Base-by-base conservation (phyloP, 2,888 invertebrate species). In the Tortrix viridana region DNA sequence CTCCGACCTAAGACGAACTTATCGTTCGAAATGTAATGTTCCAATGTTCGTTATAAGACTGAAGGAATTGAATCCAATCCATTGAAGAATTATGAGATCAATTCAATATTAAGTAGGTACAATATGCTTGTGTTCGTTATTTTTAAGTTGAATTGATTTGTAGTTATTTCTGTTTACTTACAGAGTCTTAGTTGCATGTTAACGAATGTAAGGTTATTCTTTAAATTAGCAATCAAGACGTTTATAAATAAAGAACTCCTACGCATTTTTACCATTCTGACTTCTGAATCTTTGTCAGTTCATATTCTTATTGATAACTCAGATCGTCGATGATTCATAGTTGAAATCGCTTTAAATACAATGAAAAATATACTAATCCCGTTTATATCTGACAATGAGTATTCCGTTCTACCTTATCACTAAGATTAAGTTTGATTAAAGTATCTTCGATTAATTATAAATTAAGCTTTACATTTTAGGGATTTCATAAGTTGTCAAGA, bases 31-130 rank as follows among this genome's bases (percentile, higher is more conserved):
- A 64, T 69, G 69, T 69, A 47, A 66, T 66, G 68, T 78, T 78
- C 75, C 77, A 74, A 76, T 76, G 64, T 75, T 71, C 59, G 53
- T 63, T 43, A 79, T 77, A 83, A 84, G 84, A 85, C 84, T 85
- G 85, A 85, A 76, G 73, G 72, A 69, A 53, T 53, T 58, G 52
- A 47, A 63, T 53, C 57, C 57, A 63, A 63, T 57, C 53, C 53
- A 19, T 43, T 52, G 32, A 52, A 53, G 23, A 47, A 38, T 41
- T 26, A 41, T 63, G 46, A 57, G 26, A 38, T 62, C 52, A 55
- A 55, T 52, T 56, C 56, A 38, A 62, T 20, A 56, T 20, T 43
- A n/a, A n/a, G n/a, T 56, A 61, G 26, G 18, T 62, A 52, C 26
- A 38, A 38, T 52, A 18, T 19, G 19, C 37, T 63, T 63, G 63